Percentiles rank a stretch among this genome's conserved stretches.
These are phyloP conservation scores for Mesaphorura yosii DNA, from an alignment of 1,140 invertebrate species.

Conservation along the genomic window DNA sequence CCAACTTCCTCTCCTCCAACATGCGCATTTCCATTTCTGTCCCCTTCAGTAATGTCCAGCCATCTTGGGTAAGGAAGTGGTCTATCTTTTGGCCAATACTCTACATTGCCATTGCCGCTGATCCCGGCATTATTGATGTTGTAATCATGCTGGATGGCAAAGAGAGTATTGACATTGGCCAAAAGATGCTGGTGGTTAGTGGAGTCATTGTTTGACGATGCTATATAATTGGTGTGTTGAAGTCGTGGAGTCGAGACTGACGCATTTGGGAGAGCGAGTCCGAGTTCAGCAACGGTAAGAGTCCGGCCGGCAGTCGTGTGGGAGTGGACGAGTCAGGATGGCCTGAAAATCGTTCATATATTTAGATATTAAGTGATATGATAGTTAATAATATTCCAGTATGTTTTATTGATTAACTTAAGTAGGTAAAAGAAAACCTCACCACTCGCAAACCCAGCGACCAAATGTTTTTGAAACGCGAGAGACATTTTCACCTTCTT, in stretches of 20 bases:
- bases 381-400: too few relatives aligned
- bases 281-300: slow-evolving; percentile 5
- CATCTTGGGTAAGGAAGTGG: slow-evolving; percentile 58
- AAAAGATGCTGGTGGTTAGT: slow-evolving; percentile 1
- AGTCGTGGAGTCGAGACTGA: slow-evolving; percentile 27
- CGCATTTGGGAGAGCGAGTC: background rate
- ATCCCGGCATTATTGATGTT: slow-evolving; percentile 4
- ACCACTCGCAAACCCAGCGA: slow-evolving; percentile 77
- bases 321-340: slow-evolving; percentile 15
- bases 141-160: background rate
- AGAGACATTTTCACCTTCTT: slow-evolving; percentile 26
- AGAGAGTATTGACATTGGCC: slow-evolving; percentile 1
- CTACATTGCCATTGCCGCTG: background rate
- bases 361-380: too few relatives aligned
- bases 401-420: slow-evolving; percentile 41
- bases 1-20: too few relatives aligned
- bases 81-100: slow-evolving; percentile 44
- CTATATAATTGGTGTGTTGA: slow-evolving; percentile 28
- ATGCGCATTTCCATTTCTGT: too few relatives aligned
- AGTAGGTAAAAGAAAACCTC: slow-evolving; percentile 69
- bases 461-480: slow-evolving; percentile 36
- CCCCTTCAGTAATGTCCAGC: slow-evolving; percentile 40
- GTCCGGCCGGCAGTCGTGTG: background rate
- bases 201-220: slow-evolving; percentile 16
- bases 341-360: too few relatives aligned